Evolutionary conservation across 2,113 vertebrate species (phyloP).

Genomic region (Vimba vimba): DNA sequence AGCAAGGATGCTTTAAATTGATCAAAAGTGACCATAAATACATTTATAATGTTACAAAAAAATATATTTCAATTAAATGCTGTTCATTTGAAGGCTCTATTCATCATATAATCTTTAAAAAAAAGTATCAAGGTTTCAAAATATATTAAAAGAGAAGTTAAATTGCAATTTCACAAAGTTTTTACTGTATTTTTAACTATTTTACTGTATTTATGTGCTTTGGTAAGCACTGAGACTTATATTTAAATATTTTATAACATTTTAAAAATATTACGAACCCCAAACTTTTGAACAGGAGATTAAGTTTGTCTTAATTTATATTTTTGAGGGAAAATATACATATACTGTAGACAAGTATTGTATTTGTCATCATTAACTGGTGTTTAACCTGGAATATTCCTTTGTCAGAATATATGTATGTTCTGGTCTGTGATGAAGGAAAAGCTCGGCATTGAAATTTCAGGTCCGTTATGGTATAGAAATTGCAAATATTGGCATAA

Average conservation of each 20-base stretch:
- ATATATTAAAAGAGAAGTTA: not conserved
- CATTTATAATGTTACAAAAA: not conserved
- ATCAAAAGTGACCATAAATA: not conserved
- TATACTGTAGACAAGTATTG: not conserved
- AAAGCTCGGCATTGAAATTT: conserved; percentile 64
- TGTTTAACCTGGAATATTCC: conserved; percentile 24
- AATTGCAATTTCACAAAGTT: not conserved
- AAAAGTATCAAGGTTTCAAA: not conserved
- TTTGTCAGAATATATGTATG: conserved; percentile 40
- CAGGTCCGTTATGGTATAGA: conserved; percentile 51
- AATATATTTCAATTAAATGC: not conserved
- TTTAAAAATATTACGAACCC: not conserved
- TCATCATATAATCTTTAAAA: not conserved
- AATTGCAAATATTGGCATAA: not conserved
- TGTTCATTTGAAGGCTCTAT: not conserved
- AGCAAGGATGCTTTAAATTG: not conserved
- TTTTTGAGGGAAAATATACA: not conserved
- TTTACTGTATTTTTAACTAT: no score
- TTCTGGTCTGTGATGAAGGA: conserved; percentile 66
- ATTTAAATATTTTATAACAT: no score
- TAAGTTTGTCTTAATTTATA: not conserved
- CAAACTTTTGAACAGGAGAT: not conserved
- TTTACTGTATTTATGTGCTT: not conserved
- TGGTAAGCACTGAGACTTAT: not conserved
- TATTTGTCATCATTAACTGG: not conserved